Conservation (phyloP, 37 sponge, comb jelly and placozoan species). For the Hexactinellida sp. region DNA sequence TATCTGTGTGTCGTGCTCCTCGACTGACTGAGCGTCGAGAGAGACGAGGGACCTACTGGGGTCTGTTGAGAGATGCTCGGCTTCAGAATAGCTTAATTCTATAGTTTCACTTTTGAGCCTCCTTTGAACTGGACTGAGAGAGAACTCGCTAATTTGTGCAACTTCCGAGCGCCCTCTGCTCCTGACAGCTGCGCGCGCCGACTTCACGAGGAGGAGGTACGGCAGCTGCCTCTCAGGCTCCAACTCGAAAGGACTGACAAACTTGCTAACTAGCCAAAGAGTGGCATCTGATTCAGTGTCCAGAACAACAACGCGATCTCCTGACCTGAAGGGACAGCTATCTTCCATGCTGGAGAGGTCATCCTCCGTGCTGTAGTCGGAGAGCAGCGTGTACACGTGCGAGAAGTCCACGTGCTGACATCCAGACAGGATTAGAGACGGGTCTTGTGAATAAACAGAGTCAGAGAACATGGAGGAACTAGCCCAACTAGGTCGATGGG, state of each 20-base stretch:
- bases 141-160: neutral
- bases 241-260: neutral
- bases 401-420: neutral
- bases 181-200: neutral
- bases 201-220: neutral
- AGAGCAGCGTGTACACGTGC: neutral
- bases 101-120: neutral
- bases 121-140: neutral
- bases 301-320: neutral
- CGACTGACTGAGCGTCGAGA: neutral
- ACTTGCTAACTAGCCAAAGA: neutral
- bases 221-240: neutral
- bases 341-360: neutral
- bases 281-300: slow-evolving; percentile 10
- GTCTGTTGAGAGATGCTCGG: neutral
- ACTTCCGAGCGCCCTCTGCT: neutral
- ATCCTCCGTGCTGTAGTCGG: neutral
- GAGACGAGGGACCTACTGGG: neutral
- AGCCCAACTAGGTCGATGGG: neutral
- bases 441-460: neutral
- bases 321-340: neutral
- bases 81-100: neutral
- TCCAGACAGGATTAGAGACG: neutral
- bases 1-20: neutral
- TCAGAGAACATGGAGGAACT: slow-evolving; percentile 20